These are phyloP conservation scores for Zaprionus ornatus DNA, from an alignment of 1,140 invertebrate genomes.

Conservation along the genomic window DNA sequence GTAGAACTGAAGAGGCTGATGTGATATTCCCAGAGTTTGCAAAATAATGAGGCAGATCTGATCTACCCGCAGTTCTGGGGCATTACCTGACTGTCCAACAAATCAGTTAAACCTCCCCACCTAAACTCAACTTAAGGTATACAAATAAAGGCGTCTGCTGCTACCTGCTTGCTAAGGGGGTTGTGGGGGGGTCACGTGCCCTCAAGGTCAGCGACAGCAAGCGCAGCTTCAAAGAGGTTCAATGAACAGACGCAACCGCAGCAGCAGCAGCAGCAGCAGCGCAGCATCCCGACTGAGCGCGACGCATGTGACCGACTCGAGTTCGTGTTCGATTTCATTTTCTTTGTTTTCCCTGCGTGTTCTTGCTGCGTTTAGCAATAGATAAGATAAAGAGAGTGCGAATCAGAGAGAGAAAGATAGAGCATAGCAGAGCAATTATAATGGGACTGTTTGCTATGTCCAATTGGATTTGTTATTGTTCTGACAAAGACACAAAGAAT, in stretches of 20 bases:
- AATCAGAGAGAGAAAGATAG: constrained; percentile 1
- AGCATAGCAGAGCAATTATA: constrained; percentile 2
- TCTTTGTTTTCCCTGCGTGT: constrained; percentile 50
- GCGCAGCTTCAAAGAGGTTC: constrained; percentile 58
- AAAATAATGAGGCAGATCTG: too few relatives aligned
- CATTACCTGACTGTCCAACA: not conserved
- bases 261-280: constrained; percentile 46
- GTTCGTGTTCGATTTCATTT: constrained; percentile 19
- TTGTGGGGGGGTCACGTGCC: constrained; percentile 3
- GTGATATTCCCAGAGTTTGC: too few relatives aligned
- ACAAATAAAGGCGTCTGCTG: not conserved
- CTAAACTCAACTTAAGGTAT: not conserved
- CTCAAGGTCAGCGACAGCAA: constrained; percentile 71
- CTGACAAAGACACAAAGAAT: not conserved
- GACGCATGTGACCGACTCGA: constrained; percentile 53
- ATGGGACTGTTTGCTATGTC: not conserved
- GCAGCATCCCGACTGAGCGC: constrained; percentile 55
- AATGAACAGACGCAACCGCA: constrained; percentile 52
- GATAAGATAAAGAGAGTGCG: constrained; percentile 16
- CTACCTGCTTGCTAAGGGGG: not conserved
- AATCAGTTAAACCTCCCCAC: not conserved
- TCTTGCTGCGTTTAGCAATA: not conserved
- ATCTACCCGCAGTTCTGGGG: not conserved
- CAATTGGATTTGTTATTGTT: constrained; percentile 26
- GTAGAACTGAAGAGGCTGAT: too few relatives aligned